These are phyloP conservation scores for Archilochus colubris DNA, from an alignment of 2,113 vertebrate species.

Conservation along the genomic window DNA sequence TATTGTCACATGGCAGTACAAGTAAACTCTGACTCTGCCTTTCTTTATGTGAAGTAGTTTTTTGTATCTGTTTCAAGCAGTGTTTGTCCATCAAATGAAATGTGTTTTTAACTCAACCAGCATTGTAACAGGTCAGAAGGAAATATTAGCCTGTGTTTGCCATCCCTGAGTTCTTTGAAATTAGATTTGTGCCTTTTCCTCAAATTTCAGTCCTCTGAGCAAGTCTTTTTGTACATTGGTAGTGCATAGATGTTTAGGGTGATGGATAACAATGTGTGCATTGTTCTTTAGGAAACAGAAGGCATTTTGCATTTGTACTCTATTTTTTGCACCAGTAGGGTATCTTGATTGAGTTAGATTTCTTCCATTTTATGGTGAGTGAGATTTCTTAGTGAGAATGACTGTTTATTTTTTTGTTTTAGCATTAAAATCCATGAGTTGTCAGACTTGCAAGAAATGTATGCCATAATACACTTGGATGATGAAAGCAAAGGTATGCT, in stretches of 20 bases:
- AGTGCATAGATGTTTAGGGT: neutral
- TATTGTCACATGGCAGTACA: neutral
- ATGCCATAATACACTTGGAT: constrained; percentile 91
- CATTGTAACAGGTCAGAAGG: neutral
- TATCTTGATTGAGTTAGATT: neutral
- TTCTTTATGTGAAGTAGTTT: neutral
- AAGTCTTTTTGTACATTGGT: neutral
- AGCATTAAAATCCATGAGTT: constrained; percentile 97
- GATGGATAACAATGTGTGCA: neutral
- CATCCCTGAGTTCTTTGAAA: neutral
- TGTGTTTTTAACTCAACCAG: neutral
- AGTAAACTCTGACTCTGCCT: neutral
- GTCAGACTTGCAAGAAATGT: constrained; percentile 92
- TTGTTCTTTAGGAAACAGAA: neutral
- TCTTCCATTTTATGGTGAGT: neutral
- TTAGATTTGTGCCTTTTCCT: neutral
- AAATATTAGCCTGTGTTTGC: neutral
- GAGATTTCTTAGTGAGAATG: neutral
- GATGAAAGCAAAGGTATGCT: constrained; percentile 95
- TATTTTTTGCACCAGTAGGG: neutral
- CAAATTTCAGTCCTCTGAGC: neutral
- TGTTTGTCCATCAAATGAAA: neutral
- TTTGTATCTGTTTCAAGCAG: neutral
- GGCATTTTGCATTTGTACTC: neutral
- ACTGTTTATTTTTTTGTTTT: constrained; percentile 57